phyloP scores from a whole-genome alignment of 2,797 vertebrate genomes.

The Danio albolineatus region DNA sequence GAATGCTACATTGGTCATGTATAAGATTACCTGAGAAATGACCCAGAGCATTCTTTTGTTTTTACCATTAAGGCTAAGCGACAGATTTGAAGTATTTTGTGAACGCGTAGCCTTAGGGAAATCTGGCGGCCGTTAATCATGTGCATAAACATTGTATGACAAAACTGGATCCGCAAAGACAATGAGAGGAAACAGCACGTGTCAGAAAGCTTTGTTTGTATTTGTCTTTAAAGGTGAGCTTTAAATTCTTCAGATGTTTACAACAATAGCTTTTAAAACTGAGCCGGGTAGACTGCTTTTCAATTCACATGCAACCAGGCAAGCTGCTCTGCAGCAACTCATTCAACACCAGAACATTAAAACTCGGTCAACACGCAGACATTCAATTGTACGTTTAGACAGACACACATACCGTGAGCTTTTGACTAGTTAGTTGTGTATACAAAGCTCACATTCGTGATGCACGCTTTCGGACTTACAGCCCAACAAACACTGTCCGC shows the following conservation, averaged over 20 bases:
- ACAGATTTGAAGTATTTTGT: neutral
- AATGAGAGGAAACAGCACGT: slow-evolving; percentile 23
- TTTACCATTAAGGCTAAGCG: neutral
- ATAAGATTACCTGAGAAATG: neutral
- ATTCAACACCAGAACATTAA: slow-evolving; percentile 33
- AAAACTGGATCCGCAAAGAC: neutral
- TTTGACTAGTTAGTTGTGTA: slow-evolving; percentile 25
- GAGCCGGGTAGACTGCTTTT: slow-evolving; percentile 10
- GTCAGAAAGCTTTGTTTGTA: slow-evolving; percentile 24
- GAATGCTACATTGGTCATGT: slow-evolving; percentile 3
- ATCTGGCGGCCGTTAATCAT: neutral
- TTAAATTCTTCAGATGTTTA: slow-evolving; percentile 23
- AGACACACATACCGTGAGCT: slow-evolving; percentile 13
- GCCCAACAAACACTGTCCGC: slow-evolving; percentile 13
- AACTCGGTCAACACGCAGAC: slow-evolving; percentile 20
- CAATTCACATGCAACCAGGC: neutral
- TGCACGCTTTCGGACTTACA: slow-evolving; percentile 7
- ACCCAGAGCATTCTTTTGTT: neutral
- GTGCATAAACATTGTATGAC: slow-evolving; percentile 1
- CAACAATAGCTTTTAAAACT: slow-evolving; percentile 24
- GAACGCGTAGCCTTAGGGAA: slow-evolving; percentile 11
- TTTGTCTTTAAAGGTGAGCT: slow-evolving; percentile 28
- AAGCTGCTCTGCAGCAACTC: slow-evolving; percentile 22
- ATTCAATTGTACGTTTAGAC: slow-evolving; percentile 2
- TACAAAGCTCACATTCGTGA: slow-evolving; percentile 39